Evolutionary conservation across 1,140 invertebrate species (phyloP).

Genomic region (Lasioglossum baleicum): DNA sequence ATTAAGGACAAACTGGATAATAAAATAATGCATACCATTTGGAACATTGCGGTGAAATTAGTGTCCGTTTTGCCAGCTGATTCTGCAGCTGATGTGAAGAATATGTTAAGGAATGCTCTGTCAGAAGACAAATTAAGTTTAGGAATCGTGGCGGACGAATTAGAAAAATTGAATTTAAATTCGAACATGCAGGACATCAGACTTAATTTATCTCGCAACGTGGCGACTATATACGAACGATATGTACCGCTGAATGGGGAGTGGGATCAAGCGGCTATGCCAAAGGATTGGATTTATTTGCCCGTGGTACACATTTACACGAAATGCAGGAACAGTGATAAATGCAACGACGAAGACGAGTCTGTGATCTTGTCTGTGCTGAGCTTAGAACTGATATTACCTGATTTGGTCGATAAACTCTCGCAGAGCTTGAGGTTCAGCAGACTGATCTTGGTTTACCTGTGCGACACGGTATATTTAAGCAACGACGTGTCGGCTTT

Average conservation of each 20-base stretch:
- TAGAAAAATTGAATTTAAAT: constrained; percentile 48
- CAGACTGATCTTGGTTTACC: constrained; percentile 71
- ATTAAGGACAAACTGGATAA: constrained; percentile 38
- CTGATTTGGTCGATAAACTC: constrained; percentile 67
- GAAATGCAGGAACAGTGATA: constrained; percentile 65
- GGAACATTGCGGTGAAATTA: constrained; percentile 73
- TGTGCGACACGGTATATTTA: constrained; percentile 72
- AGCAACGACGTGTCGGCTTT: constrained; percentile 61
- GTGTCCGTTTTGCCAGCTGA: constrained; percentile 73
- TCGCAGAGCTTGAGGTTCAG: constrained; percentile 72
- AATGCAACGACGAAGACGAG: constrained; percentile 57
- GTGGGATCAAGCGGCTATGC: constrained; percentile 79
- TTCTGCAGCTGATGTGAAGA: constrained; percentile 42
- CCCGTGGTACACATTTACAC: constrained; percentile 83
- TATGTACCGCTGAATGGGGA: constrained; percentile 62
- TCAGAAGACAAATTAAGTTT: constrained; percentile 61
- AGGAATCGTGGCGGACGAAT: constrained; percentile 31
- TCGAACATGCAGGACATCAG: constrained; percentile 26
- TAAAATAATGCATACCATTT: constrained; percentile 52
- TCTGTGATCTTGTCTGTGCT: constrained; percentile 63
- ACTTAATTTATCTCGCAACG: constrained; percentile 37
- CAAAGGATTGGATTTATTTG: constrained; percentile 85
- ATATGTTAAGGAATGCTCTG: constrained; percentile 64
- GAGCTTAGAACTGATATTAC: constrained; percentile 68
- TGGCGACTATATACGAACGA: constrained; percentile 60